A percentile compares a stretch with the other conserved stretches of the same genome.
These are phyloP conservation scores for Eupithecia pulchellata DNA, from an alignment of 2,888 invertebrate species.

Conservation along the genomic window DNA sequence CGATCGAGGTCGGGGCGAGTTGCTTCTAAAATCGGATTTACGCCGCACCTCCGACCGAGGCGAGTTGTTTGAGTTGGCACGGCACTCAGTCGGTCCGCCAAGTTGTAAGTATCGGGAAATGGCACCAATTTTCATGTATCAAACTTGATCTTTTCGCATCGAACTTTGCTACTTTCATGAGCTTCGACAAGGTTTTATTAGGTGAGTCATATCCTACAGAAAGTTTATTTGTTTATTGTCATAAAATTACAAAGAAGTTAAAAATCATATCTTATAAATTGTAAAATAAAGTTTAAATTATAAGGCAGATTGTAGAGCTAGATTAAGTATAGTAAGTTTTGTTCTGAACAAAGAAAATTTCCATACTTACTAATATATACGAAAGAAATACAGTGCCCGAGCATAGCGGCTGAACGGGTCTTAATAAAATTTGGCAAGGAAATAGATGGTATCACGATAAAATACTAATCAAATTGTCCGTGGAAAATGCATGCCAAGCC, in stretches of 20 bases:
- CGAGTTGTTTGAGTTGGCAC: conserved; percentile 32
- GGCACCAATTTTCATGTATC: conserved; percentile 29
- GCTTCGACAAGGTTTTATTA: conserved; percentile 20
- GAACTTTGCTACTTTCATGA: conserved; percentile 12
- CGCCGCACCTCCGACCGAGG: background rate
- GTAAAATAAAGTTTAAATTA: no score
- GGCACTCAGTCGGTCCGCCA: conserved; percentile 23
- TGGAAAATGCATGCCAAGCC: background rate
- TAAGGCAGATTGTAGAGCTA: no score
- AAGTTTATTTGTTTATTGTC: no score
- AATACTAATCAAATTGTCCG: background rate
- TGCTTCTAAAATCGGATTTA: conserved; percentile 7
- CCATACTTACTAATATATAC: no score
- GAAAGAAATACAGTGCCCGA: no score
- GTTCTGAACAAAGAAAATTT: no score
- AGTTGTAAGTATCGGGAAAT: conserved; percentile 31
- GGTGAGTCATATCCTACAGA: no score
- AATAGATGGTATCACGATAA: background rate
- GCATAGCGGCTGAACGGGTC: background rate
- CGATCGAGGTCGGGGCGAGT: no score
- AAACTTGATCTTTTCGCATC: conserved; percentile 18
- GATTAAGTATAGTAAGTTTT: no score
- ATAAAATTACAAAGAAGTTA: no score
- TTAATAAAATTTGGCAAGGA: background rate
- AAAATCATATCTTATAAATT: no score